Percentiles rank a stretch among this genome's conserved stretches.
phyloP scores from a whole-genome alignment of 2,113 vertebrate genomes.

The Todiramphus chloris region DNA sequence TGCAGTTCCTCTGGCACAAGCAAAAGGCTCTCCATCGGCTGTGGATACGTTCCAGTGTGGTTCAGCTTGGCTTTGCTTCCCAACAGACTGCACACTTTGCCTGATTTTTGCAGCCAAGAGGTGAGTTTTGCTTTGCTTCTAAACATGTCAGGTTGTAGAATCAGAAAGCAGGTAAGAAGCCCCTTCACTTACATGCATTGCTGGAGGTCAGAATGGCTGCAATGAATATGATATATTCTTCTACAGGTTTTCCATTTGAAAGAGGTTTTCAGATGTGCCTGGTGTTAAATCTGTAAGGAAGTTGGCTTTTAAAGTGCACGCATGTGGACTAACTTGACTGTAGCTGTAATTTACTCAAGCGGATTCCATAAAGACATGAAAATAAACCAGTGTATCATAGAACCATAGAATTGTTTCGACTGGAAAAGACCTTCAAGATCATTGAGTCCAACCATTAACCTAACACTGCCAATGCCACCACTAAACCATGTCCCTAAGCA shows the following conservation, averaged over 20 bases:
- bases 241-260: background rate
- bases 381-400: fast-evolving
- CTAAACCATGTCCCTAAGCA: too few species aligned
- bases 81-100: fast-evolving
- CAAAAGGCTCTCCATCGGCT: fast-evolving
- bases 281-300: background rate
- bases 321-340: background rate
- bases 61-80: background rate
- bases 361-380: background rate
- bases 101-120: background rate
- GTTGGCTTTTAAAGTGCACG: background rate
- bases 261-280: background rate
- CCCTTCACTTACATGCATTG: fast-evolving
- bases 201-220: background rate
- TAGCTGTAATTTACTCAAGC: background rate
- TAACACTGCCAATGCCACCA: too few species aligned
- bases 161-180: background rate
- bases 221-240: fast-evolving
- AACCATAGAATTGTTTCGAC: too few species aligned
- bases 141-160: fast-evolving
- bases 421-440: too few species aligned
- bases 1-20: background rate
- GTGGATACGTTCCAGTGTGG: background rate
- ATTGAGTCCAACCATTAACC: too few species aligned
- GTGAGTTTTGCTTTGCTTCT: constrained; percentile 20